Base-by-base conservation (phyloP, 2,888 invertebrate species). In the Abrostola triplasia region DNA sequence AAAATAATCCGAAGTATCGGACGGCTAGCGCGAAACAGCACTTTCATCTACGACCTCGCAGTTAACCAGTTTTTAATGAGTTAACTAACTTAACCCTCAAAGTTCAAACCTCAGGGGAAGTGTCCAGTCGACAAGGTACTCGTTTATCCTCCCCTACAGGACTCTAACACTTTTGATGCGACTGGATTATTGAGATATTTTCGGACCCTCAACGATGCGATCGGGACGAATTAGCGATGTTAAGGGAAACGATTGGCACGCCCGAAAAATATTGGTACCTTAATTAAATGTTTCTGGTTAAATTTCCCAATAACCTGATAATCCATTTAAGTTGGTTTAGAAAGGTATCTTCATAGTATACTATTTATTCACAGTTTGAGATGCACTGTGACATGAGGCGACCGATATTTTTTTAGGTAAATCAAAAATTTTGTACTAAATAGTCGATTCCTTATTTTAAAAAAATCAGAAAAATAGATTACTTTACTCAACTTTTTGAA, bases 11-110 rank as follows among this genome's bases (percentile, higher is more conserved):
- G 42, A 55, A 55, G 48, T 50, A 61, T 58, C 59, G 48, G 55
- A 52, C 42, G 51, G 61, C 57, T 52, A 73, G 50, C 62, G 55
- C 48, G 12, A 12, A 67, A 65, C 62, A 60, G 59, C 59, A 59
- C 50, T 74, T 76, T 68, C 60, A 64, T 73, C 62, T 54, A 54
- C 59, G 59, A 70, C 60, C 65, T 67, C 68, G 54, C 68, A 68
- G 67, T 80, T 77, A 77, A 77, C 78, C 75, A 73, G 67, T 75
- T 79, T 80, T 79, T 80, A 79, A 80, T 79, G 71, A 79, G 70
- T 79, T 78, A 80, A 78, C 80, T 65, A 76, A 73, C 73, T 80
- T 80, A 80, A 71, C 69, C 67, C 67, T 68, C 56, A 64, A 80
- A 79, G 76, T 80, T 80, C 50, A 62, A 64, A 60, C 53, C 78